A percentile compares a stretch with the other conserved stretches of the same genome.
These are phyloP conservation scores for Hirtodrosophila duncani DNA, from an alignment of 2,888 invertebrate genomes.

Conservation along the genomic window DNA sequence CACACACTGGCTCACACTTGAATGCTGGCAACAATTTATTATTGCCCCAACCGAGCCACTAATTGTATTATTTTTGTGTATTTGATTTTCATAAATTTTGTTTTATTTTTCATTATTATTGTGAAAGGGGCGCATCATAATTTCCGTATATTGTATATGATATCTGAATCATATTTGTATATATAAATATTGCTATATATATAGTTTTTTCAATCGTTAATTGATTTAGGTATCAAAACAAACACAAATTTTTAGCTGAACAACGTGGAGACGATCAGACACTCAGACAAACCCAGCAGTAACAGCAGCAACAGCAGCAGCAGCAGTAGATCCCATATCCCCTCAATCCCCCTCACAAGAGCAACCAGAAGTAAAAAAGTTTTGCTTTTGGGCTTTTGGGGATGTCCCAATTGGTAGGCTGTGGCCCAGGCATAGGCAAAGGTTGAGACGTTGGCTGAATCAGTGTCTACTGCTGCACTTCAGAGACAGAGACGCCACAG, in stretches of 20 bases:
- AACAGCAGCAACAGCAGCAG: too few species aligned
- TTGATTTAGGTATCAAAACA: too few species aligned
- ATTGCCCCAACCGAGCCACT: constrained; percentile 43
- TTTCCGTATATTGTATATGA: too few species aligned
- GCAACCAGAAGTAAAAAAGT: too few species aligned
- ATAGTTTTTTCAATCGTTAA: too few species aligned
- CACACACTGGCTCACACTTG: constrained; percentile 1
- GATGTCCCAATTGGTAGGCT: constrained; percentile 44
- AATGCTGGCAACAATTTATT: constrained; percentile 41
- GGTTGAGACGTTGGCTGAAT: too few species aligned
- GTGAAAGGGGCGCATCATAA: too few species aligned
- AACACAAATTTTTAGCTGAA: too few species aligned
- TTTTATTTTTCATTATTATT: constrained; percentile 21
- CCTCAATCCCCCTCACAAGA: constrained; percentile 31
- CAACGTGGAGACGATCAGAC: too few species aligned
- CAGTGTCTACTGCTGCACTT: constrained; percentile 39
- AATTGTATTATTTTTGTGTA: constrained; percentile 59
- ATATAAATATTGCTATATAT: too few species aligned
- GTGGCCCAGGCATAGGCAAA: constrained; percentile 1
- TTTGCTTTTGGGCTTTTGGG: constrained; percentile 63
- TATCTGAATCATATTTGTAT: too few species aligned
- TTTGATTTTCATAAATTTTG: constrained; percentile 63
- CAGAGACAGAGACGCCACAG: constrained; percentile 49
- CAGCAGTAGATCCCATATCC: neutral
- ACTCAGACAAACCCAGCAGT: too few species aligned